Conservation (phyloP, 2,797 vertebrate genomes). For the Mormyrus proboscirostris region DNA sequence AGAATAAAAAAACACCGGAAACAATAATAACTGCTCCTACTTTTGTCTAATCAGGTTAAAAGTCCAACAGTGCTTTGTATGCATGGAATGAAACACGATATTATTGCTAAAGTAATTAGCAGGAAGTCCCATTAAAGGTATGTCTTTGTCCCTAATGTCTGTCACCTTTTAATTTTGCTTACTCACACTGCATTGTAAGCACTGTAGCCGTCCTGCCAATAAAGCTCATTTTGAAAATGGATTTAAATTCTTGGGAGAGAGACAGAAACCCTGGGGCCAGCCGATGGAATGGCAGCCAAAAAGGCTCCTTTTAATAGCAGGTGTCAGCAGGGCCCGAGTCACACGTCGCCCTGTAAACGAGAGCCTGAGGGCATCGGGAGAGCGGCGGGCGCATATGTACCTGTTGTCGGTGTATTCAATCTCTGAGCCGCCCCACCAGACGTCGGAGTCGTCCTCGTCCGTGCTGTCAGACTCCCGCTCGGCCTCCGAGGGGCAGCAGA, state of each 20-base stretch:
- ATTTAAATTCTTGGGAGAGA: neutral
- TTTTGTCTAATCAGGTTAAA: neutral
- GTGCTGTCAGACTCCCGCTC: conserved; percentile 64
- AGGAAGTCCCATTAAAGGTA: neutral
- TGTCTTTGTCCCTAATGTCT: neutral
- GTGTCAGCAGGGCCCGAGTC: neutral
- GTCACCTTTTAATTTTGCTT: neutral
- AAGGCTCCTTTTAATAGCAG: neutral
- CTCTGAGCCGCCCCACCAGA: conserved; percentile 82
- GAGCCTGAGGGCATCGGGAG: neutral
- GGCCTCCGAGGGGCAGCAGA: conserved; percentile 73
- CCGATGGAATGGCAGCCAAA: neutral
- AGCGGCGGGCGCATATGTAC: conserved; percentile 37
- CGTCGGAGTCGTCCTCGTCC: conserved; percentile 77
- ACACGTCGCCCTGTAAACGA: neutral
- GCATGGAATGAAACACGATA: neutral
- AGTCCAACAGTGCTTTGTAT: neutral
- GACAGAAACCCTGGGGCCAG: neutral
- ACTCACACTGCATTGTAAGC: neutral
- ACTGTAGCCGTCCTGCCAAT: neutral
- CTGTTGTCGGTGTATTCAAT: conserved; percentile 75
- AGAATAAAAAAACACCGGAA: neutral
- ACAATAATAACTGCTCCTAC: neutral
- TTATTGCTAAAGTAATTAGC: neutral
- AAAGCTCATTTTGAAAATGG: neutral